Evolutionary conservation across 2,797 vertebrate genomes (phyloP).

Genomic region (Falco peregrinus): DNA sequence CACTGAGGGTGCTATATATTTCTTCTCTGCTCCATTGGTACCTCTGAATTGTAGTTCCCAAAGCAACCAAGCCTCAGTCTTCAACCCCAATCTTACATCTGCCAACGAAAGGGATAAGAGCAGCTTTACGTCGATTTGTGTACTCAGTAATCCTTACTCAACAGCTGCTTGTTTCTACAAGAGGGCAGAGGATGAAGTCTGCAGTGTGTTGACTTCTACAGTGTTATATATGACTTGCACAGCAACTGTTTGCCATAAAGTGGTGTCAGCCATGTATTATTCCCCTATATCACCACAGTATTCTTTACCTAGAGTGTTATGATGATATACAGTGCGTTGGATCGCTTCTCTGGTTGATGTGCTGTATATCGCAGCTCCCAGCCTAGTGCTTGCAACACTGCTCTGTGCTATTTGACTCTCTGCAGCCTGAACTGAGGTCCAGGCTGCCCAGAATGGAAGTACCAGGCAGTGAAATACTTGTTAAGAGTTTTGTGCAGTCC

Average conservation of each 20-base stretch:
- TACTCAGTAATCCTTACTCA: not conserved
- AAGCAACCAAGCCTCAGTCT: slow-evolving; percentile 9
- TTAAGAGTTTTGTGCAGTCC: not conserved
- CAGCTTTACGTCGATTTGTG: not conserved
- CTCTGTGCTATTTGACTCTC: not conserved
- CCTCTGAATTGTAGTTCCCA: slow-evolving; percentile 7
- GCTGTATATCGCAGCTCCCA: not conserved
- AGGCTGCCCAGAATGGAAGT: not conserved
- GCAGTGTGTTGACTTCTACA: not conserved
- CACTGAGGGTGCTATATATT: not conserved
- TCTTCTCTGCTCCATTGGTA: not conserved
- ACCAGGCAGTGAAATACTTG: not conserved
- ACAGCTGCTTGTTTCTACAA: slow-evolving; percentile 2
- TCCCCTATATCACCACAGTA: not conserved
- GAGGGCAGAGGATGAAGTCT: not conserved
- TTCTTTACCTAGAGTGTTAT: not conserved
- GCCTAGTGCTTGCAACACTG: not conserved
- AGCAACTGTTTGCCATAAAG: not conserved
- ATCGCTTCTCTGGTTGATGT: not conserved
- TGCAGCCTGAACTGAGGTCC: slow-evolving; percentile 26
- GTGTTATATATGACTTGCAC: not conserved
- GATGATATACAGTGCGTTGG: not conserved
- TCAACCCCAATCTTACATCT: not conserved
- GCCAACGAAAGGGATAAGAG: not conserved
- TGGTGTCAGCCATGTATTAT: not conserved